Evolutionary conservation across 2,113 vertebrate genomes (phyloP).

Genomic region (Bubo scandiacus): DNA sequence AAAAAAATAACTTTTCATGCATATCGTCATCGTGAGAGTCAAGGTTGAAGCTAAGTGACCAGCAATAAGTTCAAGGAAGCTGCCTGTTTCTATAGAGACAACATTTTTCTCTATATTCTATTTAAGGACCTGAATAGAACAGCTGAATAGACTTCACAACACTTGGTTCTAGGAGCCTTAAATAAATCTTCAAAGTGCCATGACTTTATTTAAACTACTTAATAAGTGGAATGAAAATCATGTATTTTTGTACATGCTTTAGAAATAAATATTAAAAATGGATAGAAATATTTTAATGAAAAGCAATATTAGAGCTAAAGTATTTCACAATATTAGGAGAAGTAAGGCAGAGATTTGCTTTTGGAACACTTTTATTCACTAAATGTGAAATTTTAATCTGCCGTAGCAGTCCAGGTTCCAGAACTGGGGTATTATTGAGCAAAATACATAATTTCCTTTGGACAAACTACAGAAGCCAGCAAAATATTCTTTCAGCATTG

Average conservation of each 20-base stretch:
- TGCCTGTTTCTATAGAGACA: slow-evolving; percentile 35
- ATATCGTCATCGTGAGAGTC: background rate
- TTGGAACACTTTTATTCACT: background rate
- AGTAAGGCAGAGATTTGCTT: background rate
- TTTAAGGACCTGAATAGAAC: background rate
- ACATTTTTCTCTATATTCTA: background rate
- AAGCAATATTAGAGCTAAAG: background rate
- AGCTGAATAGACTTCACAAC: background rate
- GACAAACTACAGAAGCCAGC: background rate
- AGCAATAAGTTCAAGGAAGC: background rate
- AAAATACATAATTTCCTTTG: background rate
- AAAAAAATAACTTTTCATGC: background rate
- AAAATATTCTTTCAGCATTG: background rate
- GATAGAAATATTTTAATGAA: background rate
- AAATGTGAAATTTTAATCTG: background rate
- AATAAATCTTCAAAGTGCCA: background rate
- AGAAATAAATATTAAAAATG: background rate
- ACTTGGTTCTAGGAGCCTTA: background rate
- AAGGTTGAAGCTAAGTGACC: background rate
- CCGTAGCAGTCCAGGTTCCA: background rate
- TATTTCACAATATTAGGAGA: background rate
- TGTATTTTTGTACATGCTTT: background rate
- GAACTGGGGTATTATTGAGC: background rate
- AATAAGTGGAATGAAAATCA: background rate
- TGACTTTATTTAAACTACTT: background rate